These are phyloP conservation scores for Tricholauxania praeusta DNA, from an alignment of 2,888 invertebrate species.

Conservation along the genomic window DNA sequence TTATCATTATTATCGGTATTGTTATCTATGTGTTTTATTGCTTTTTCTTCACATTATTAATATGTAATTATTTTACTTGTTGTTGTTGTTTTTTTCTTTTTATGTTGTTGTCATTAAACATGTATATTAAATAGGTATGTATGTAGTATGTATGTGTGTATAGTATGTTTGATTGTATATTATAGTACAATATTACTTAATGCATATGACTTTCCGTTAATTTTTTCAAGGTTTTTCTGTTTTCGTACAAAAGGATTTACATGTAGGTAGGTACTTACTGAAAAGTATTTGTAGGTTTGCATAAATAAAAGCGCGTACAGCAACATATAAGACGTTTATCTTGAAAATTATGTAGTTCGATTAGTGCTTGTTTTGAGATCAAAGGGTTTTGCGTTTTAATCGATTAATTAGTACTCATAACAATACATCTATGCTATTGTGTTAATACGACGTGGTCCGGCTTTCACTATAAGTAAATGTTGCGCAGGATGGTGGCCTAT, in stretches of 20 bases:
- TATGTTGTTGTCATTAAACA: slow-evolving; percentile 15
- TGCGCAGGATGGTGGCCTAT: too few species aligned
- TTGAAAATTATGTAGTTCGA: too few species aligned
- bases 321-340: too few species aligned
- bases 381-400: too few species aligned
- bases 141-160: slow-evolving; percentile 23
- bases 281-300: slow-evolving; percentile 59
- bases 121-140: slow-evolving; percentile 26
- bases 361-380: too few species aligned
- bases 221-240: slow-evolving; percentile 1
- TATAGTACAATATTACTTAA: slow-evolving; percentile 20
- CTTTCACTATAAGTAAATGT: too few species aligned
- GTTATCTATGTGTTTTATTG: slow-evolving; percentile 35
- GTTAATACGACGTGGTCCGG: too few species aligned
- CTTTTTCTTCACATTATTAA: slow-evolving; percentile 37
- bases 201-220: slow-evolving; percentile 8
- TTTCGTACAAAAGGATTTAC: slow-evolving; percentile 50
- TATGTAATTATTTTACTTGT: slow-evolving; percentile 1
- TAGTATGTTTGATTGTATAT: slow-evolving; percentile 21
- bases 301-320: neutral
- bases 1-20: slow-evolving; percentile 20
- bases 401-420: too few species aligned
- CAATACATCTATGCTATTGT: too few species aligned
- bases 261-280: slow-evolving; percentile 57
- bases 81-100: neutral